Evolutionary conservation across 2,888 invertebrate genomes (phyloP), one percentile per base, ranked within the genome.

Genomic region (Caenorhabditis sp.): DNA sequence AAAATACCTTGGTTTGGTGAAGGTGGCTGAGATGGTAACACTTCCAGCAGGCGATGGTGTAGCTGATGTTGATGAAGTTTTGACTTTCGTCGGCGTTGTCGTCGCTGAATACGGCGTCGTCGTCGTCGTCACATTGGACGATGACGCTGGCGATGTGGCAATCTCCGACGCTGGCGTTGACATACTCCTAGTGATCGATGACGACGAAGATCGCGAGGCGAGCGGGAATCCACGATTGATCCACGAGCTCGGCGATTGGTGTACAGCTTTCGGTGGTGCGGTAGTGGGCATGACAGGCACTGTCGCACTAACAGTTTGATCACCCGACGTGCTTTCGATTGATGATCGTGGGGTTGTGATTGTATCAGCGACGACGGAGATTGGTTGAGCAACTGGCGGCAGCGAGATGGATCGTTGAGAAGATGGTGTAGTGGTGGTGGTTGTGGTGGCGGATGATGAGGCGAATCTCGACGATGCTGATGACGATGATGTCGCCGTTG

Each of bases 151-250:
- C 52, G 70, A 58, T 25, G 63, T n/a, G 17, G 49, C 53, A 20
- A 71, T 67, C 3, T 71, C 71, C 0, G 71, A 71, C 5, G 49
- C 67, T 1, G 72, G 72, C 0, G 72, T 72, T 2, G 69, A 68
- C 27, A 63, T 69, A 69, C 63, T 59, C 7, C 73, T 54, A 5
- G 68, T 50, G 7, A 66, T 59, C 0, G 73, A 73, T 1, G 73
- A 66, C 14, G 17, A 43, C 43, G 38, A 21, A 17, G n/a, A 77
- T 77, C 77, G 70, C 7, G 80, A 70, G 7, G 71, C 59, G 0
- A 80, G 56, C n/a, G 76, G 80, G 23, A 80, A 72, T 17, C 78
- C 78, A 50, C 80, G 36, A 62, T 80, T 80, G 31, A 80, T 80
- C 80, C 80, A 80, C 14, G 77, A 77, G 26, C 66, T 78, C 23